Conservation (phyloP, 2,113 vertebrate species). For the Gasterosteus nipponicus region DNA sequence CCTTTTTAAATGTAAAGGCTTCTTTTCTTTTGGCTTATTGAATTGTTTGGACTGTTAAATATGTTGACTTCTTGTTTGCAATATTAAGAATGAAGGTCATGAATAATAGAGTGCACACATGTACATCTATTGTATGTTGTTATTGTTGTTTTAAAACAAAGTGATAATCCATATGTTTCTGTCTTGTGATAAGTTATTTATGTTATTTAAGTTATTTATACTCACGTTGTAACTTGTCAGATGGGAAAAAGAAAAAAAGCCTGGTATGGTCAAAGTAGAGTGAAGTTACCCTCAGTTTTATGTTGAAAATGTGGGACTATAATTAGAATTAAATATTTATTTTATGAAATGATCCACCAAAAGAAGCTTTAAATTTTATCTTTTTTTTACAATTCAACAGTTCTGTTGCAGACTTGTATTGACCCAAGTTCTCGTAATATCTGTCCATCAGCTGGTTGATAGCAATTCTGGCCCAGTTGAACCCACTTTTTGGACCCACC, state of each 20-base stretch:
- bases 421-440: not conserved
- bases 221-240: constrained; percentile 27
- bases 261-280: constrained; percentile 37
- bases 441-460: constrained; percentile 90
- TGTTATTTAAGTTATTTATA: constrained; percentile 47
- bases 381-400: not conserved
- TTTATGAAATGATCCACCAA: not conserved
- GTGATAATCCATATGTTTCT: too few species aligned
- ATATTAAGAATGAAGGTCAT: not conserved
- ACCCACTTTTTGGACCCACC: constrained; percentile 93
- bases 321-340: not conserved
- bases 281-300: not conserved
- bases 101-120: not conserved
- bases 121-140: not conserved
- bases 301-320: not conserved
- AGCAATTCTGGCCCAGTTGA: constrained; percentile 95
- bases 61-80: not conserved
- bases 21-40: not conserved
- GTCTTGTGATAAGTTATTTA: constrained; percentile 55
- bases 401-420: not conserved
- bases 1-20: not conserved
- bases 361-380: not conserved
- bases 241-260: constrained; percentile 42
- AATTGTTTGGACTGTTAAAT: not conserved
- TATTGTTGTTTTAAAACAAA: too few species aligned